Conservation (phyloP, 2,888 invertebrate genomes). For the Ophion slaviceki region DNA sequence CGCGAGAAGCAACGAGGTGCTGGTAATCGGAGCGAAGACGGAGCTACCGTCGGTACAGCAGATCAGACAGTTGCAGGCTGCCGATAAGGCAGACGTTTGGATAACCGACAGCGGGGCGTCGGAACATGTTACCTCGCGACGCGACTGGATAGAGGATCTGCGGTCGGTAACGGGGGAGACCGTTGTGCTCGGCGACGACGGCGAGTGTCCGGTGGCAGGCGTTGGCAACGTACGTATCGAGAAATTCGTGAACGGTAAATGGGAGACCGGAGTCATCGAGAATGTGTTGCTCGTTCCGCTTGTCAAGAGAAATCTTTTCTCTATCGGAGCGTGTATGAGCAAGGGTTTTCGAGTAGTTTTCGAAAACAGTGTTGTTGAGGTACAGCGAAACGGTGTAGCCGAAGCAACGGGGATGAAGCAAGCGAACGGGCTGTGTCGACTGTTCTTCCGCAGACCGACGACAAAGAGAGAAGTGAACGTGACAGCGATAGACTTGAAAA, state of each 20-base stretch:
- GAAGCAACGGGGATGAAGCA: conserved; percentile 63
- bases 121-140: conserved; percentile 67
- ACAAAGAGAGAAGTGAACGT: conserved; percentile 66
- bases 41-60: conserved; percentile 47
- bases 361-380: conserved; percentile 63
- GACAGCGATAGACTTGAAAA: conserved; percentile 54
- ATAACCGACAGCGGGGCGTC: conserved; percentile 72
- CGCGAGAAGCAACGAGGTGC: neutral
- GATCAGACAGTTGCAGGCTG: conserved; percentile 21
- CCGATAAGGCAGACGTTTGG: conserved; percentile 61
- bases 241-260: conserved; percentile 68
- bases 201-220: conserved; percentile 68
- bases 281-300: conserved; percentile 75
- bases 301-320: conserved; percentile 77
- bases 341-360: conserved; percentile 70
- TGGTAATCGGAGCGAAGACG: neutral
- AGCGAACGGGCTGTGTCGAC: conserved; percentile 69
- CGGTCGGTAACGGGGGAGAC: conserved; percentile 50
- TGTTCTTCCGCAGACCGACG: conserved; percentile 65
- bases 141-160: conserved; percentile 63
- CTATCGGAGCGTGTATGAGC: conserved; percentile 73
- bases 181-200: conserved; percentile 68
- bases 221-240: conserved; percentile 70
- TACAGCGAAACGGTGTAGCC: conserved; percentile 58
- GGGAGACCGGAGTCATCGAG: conserved; percentile 67